A percentile compares a stretch with the other conserved stretches of the same genome.
Evolutionary conservation across 2,797 vertebrate species (phyloP).

Genomic region (Crenuchus spilurus): DNA sequence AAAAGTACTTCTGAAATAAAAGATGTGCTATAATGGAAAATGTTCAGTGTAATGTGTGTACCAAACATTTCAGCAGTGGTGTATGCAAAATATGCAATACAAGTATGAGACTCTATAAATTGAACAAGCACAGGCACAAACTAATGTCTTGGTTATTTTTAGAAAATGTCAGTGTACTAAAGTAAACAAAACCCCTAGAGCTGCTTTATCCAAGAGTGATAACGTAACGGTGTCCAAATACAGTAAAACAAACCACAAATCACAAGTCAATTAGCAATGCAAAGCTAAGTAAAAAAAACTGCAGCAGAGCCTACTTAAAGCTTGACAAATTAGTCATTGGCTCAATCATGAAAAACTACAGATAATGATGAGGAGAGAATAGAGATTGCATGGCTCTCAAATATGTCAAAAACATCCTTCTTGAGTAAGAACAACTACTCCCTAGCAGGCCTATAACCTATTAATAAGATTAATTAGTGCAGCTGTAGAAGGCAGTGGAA

Average conservation of each 20-base stretch:
- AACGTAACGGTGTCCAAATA: not conserved
- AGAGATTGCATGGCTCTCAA: not conserved
- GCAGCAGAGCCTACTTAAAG: not conserved
- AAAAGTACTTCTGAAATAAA: too few species aligned
- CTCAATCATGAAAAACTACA: not conserved
- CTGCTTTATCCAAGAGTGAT: not conserved
- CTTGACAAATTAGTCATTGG: not conserved
- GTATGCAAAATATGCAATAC: too few species aligned
- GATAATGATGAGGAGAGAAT: not conserved
- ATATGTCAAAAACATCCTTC: not conserved
- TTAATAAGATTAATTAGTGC: slow-evolving; percentile 41
- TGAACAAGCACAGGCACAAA: not conserved
- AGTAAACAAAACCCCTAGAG: not conserved
- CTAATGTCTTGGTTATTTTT: not conserved
- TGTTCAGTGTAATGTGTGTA: too few species aligned
- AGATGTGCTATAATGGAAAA: too few species aligned
- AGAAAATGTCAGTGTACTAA: not conserved
- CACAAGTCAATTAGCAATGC: not conserved
- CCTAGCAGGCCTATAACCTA: not conserved
- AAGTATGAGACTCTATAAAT: too few species aligned
- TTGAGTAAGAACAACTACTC: slow-evolving; percentile 9
- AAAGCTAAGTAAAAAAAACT: not conserved
- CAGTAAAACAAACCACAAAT: not conserved
- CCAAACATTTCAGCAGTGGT: too few species aligned
- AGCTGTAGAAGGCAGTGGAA: slow-evolving; percentile 67